Base-by-base conservation (phyloP, 2,888 invertebrate species). In the Brenthis daphne region DNA sequence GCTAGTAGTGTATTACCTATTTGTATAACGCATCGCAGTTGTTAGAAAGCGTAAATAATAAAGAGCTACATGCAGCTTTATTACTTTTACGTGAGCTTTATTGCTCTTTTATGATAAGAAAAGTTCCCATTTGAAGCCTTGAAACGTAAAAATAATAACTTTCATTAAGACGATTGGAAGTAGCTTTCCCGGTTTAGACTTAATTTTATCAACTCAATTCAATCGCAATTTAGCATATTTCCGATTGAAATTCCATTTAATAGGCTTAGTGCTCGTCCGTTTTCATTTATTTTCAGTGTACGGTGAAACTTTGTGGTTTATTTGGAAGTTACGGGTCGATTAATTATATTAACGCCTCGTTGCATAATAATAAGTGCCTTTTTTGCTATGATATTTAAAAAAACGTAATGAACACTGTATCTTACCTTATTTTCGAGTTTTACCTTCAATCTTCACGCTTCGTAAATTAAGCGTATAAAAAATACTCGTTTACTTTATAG, bases 271-370 rank as follows among this genome's bases (percentile, higher is more conserved):
- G 20, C 47, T 48, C 55, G 47, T 61, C 48, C 24, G 50, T 67
- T 64, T 57, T 64, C 51, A 57, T 65, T 57, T 65, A 70, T 65
- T 68, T 70, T 68, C 53, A 48, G 56, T 64, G 64, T 58, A 64
- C 63, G 64, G 57, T 64, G 29, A 33, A 56, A 54, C 64, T 58
- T 57, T 47, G 68, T 37, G 60, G 68, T 68, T 57, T 57, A 43
- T 53, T 51, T 16, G 51, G 67, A 33, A 43, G 55, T 63, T 57
- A 67, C 64, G 57, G 51, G 33, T 29, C 50, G 53, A 57, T 33
- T 57, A 57, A 68, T 68, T 64, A 68, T 48, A 64, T 64, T 57
- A 68, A 64, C 63, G 50, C 29, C 57, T 53, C 20, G 61, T 63
- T 53, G 43, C 53, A 58, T 58, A 48, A 55, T 60, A n/a, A 6